Base-by-base conservation (phyloP, 2,113 vertebrate genomes). In the Puffinus mauretanicus region DNA sequence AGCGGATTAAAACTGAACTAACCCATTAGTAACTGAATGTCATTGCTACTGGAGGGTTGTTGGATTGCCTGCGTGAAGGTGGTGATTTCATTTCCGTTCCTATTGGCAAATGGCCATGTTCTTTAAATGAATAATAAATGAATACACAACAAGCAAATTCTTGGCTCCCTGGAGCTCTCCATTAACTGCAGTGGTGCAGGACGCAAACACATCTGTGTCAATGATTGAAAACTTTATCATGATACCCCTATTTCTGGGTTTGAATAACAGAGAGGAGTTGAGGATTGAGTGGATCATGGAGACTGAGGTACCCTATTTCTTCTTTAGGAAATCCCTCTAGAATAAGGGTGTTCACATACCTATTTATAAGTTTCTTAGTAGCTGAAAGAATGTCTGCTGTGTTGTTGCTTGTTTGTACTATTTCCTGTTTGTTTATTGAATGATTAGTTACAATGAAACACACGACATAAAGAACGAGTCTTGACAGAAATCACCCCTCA, bases 91-190 rank as follows among this genome's bases (percentile, higher is more conserved):
- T 92, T 95, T 95, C 95, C 91, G 86, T 36, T 96, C 62, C 81
- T 93, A 62, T 64, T 97, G 96, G 97, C 95, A 96, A 95, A 93
- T 89, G 84, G 86, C 96, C 94, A 88, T 26, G 21, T 91, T 94
- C 91, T 95, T 94, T 70, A 97, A 95, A 95, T 94, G 91, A 97
- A 93, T 96, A 96, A 94, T 96, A 95, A 91, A 96, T 95, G 96
- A 95, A 87, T 94, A 96, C 38, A 78, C 95, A 95, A 86, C 88
- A 97, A 94, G 89, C 57, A 82, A 93, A 95, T 80, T 87, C 94
- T 65, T 91, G 75, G 93, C 94, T 97, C 89, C 84, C 93, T 40
- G 70, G 54, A 70, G 86, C 66, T 85, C 94, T 94, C 86, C 58
- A 85, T 91, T 96, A 95, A 72, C 88, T 87, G 84, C 72, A 94